These are phyloP conservation scores for Dastarcus helophoroides DNA, from an alignment of 2,888 invertebrate genomes.

Conservation along the genomic window DNA sequence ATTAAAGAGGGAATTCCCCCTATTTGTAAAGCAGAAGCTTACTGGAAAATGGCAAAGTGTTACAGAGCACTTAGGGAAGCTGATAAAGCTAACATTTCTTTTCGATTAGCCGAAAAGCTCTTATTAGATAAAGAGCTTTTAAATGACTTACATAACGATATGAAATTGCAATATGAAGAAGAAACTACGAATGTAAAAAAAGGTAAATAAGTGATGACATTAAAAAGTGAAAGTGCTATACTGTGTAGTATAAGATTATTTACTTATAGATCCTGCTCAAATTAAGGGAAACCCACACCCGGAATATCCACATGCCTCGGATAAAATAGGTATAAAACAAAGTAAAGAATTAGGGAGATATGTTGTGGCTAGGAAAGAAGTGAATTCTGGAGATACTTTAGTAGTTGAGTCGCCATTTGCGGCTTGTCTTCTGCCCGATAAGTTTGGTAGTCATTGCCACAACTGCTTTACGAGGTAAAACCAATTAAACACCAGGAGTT, in stretches of 20 bases:
- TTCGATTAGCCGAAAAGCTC: constrained; percentile 50
- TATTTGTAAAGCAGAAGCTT: constrained; percentile 52
- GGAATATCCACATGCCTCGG: constrained; percentile 45
- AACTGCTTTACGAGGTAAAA: constrained; percentile 64
- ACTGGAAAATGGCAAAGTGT: constrained; percentile 58
- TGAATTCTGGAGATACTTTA: constrained; percentile 60
- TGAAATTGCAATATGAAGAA: constrained; percentile 15
- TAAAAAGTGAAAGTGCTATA: too few relatives aligned
- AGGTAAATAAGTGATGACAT: too few relatives aligned
- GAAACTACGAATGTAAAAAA: too few relatives aligned
- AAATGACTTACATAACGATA: too few relatives aligned
- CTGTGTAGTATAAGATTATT: too few relatives aligned
- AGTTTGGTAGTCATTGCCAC: constrained; percentile 68
- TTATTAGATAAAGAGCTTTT: constrained; percentile 33
- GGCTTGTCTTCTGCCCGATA: constrained; percentile 59
- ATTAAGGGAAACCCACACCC: constrained; percentile 11
- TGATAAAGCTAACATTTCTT: constrained; percentile 52
- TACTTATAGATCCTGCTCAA: too few relatives aligned
- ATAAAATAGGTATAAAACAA: constrained; percentile 46
- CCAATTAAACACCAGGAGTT: background rate
- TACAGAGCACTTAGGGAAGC: constrained; percentile 50
- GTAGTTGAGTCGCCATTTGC: constrained; percentile 62
- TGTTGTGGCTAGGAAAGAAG: constrained; percentile 49
- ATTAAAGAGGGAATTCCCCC: constrained; percentile 51
- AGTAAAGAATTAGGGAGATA: constrained; percentile 56